Evolutionary conservation across 2,113 vertebrate species (phyloP).

Genomic region (Macrotis lagotis): DNA sequence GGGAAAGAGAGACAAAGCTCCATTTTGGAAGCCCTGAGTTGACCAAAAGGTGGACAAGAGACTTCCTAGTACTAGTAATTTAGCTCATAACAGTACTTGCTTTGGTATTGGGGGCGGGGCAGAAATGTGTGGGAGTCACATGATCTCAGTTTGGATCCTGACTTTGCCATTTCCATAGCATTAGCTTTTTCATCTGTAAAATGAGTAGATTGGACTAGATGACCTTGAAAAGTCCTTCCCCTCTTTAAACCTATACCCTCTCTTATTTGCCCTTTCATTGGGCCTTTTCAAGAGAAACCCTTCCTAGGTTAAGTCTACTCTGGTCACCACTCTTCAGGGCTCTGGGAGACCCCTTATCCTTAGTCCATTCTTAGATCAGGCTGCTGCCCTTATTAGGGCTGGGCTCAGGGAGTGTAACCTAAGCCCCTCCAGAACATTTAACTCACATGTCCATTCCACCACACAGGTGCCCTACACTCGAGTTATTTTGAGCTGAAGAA

Average conservation of each 20-base stretch:
- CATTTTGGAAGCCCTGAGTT: background rate
- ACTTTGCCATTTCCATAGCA: background rate
- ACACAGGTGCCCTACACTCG: conserved; percentile 41
- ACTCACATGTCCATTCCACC: background rate
- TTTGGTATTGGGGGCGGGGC: background rate
- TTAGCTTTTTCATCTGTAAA: background rate
- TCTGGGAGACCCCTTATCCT: background rate
- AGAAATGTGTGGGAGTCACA: background rate
- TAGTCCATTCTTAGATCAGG: conserved; percentile 1
- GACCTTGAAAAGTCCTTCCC: background rate
- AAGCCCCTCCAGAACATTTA: conserved; percentile 60
- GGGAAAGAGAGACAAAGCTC: too few relatives aligned
- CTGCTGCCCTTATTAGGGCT: conserved; percentile 72
- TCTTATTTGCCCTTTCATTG: background rate
- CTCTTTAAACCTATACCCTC: background rate
- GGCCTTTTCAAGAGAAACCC: background rate
- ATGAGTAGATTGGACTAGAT: background rate
- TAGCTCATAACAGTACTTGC: background rate
- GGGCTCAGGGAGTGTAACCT: conserved; percentile 67
- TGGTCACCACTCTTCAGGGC: background rate
- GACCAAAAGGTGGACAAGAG: background rate
- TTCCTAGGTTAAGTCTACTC: background rate
- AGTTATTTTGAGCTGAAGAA: conserved; percentile 75
- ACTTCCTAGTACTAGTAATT: background rate
- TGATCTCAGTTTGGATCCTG: background rate